These are phyloP conservation scores for Hemithea aestivaria DNA, from an alignment of 2,888 invertebrate species.

Conservation along the genomic window DNA sequence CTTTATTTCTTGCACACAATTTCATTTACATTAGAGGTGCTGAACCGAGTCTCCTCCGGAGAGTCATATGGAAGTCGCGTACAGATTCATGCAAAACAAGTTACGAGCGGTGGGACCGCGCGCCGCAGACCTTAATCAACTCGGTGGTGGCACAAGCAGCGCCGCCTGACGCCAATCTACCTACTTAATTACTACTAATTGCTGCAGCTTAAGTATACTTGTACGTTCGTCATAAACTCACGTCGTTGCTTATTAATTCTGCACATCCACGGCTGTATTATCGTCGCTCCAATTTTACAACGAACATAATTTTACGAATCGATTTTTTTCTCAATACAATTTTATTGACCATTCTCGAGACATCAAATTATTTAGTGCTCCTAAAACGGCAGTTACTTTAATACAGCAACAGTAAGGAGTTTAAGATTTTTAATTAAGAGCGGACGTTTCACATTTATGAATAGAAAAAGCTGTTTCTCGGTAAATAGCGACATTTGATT, in stretches of 20 bases:
- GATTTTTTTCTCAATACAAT: background rate
- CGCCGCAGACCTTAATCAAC: conserved; percentile 67
- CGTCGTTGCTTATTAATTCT: conserved; percentile 51
- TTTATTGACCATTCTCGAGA: background rate
- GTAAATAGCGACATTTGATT: conserved; percentile 49
- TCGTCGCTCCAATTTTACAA: conserved; percentile 38
- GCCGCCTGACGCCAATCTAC: conserved; percentile 51
- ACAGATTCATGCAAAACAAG: conserved; percentile 73
- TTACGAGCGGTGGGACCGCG: conserved; percentile 64
- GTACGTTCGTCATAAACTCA: conserved; percentile 65
- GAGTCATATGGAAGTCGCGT: conserved; percentile 69
- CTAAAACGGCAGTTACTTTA: conserved; percentile 7
- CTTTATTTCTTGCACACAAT: conserved; percentile 76
- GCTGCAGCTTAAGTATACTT: conserved; percentile 64
- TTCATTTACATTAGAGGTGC: conserved; percentile 77
- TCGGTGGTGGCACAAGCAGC: conserved; percentile 52
- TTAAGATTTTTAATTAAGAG: conserved; percentile 34
- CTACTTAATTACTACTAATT: conserved; percentile 75
- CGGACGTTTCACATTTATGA: conserved; percentile 31
- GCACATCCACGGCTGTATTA: conserved; percentile 37
- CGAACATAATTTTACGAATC: conserved; percentile 21
- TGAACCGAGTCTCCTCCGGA: conserved; percentile 62
- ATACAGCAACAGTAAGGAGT: conserved; percentile 19
- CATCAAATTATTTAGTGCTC: background rate
- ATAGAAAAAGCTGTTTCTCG: conserved; percentile 39